Base-by-base conservation (phyloP, 1,140 invertebrate species). In the Dendrolimus kikuchii region DNA sequence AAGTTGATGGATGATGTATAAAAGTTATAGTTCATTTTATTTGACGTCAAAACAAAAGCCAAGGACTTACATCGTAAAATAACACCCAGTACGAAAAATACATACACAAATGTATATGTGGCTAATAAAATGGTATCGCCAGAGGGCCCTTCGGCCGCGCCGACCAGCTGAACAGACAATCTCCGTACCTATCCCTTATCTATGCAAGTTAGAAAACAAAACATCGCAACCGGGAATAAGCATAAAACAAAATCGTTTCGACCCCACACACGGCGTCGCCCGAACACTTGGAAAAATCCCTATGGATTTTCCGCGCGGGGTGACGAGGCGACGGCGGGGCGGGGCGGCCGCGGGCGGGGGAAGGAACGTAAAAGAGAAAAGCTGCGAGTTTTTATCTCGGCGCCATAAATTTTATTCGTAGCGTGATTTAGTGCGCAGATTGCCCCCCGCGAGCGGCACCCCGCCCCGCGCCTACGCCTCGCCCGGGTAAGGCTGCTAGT, bases 341-440 rank as follows among this genome's bases (percentile, higher is more conserved):
- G 50, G 62, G 61, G 49, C 57, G 53, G 40, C 9, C 23, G 60
- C 54, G 60, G 49, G 62, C 43, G 55, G 77, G 74, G 74, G 74
- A 81, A 83, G 75, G 77, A 83, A 84, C 81, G 78, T 86, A 88
- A 88, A 88, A 88, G 87, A 88, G 87, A 88, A 88, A 88, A 88
- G 87, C 87, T 88, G 86, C 87, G 87, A 87, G 87, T 88, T 88
- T 88, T 88, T 88, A 88, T 88, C 87, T 88, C 84, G 86, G 81
- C 81, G 80, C 87, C 87, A 88, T 88, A 88, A 88, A 88, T 88
- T 88, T 88, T 88, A 88, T 88, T 88, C 87, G 87, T 86, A 88
- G 85, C 87, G 86, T 88, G 87, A 88, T 88, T 88, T 88, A 88
- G 84, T 86, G 87, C 86, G 77, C 79, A 88, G 87, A 88, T 88